Conservation (phyloP, 2,113 vertebrate genomes). For the Junco hyemalis region DNA sequence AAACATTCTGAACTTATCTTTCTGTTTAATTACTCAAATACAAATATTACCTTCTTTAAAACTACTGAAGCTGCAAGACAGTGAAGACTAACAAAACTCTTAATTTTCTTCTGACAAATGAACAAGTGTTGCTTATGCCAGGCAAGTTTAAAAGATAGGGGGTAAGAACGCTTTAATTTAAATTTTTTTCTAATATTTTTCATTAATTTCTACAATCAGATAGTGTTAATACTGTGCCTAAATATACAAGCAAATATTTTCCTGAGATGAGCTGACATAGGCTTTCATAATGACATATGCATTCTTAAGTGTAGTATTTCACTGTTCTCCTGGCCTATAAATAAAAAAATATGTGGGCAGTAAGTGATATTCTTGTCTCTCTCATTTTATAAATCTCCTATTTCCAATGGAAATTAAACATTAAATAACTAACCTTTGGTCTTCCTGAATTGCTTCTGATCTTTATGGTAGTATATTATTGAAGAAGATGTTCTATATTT, state of each 20-base stretch:
- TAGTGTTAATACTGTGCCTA: neutral
- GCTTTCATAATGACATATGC: neutral
- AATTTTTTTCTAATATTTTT: neutral
- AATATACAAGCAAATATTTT: neutral
- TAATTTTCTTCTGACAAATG: neutral
- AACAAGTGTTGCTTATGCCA: neutral
- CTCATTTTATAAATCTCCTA: neutral
- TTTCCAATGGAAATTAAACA: neutral
- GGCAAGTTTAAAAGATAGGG: neutral
- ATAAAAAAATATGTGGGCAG: neutral
- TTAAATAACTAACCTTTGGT: neutral
- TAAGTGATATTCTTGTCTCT: neutral
- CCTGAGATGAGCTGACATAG: neutral
- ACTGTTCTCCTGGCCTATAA: neutral
- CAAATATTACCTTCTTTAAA: neutral
- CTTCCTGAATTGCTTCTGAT: neutral
- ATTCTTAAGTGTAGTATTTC: neutral
- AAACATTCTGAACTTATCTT: neutral
- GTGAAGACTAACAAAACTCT: neutral
- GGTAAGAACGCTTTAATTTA: neutral
- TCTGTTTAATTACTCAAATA: neutral
- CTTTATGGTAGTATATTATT: neutral
- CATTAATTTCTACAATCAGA: neutral
- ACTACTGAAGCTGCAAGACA: neutral
- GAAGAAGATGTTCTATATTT: neutral